Evolutionary conservation across 2,113 vertebrate species (phyloP), one percentile per base, ranked within the genome.

Genomic region (Sterna hirundo): DNA sequence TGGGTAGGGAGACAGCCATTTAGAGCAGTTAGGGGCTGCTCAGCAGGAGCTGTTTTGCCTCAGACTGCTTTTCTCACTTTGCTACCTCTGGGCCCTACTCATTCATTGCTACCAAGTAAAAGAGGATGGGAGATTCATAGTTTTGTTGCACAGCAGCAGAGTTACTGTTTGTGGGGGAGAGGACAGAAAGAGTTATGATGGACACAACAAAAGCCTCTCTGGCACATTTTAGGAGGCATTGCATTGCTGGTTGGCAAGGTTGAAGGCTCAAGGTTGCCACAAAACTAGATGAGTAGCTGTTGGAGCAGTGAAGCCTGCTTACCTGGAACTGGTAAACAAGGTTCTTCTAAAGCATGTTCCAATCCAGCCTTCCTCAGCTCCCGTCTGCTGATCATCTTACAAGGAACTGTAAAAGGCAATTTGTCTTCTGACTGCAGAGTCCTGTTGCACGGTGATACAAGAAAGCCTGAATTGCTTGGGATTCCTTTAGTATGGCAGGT

Each of bases 101-200:
- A 16, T 62, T 84, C n/a, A 61, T 78, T 57, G 15, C 32, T 46
- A 0, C 34, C 27, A 0, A 2, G 1, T 66, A 3, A 78, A 51
- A 76, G 27, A 6, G 11, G 29, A 2, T 65, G 42, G 36, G 38
- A 52, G 27, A 38, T 15, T 51, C 32, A 25, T 38, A 8, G 36
- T 44, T 72, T 9, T 26, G 11, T 22, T 61, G 62, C 80, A 46
- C 25, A 10, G 22, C 55, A 74, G 60, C 36, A 42, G 54, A 65
- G 25, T 52, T 57, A 10, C 15, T 75, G 30, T 30, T 66, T 32
- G 51, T 0, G 0, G 14, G 21, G 25, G 16, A 9, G 8, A 12
- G 34, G n/a, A 22, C 30, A 47, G 54, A 44, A 57, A 1, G 32
- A 30, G 36, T 69, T 68, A 4, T 1, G 26, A 29, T 42, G 30